phyloP scores from a whole-genome alignment of 1,140 invertebrate genomes.

The Parasteatoda tepidariorum region DNA sequence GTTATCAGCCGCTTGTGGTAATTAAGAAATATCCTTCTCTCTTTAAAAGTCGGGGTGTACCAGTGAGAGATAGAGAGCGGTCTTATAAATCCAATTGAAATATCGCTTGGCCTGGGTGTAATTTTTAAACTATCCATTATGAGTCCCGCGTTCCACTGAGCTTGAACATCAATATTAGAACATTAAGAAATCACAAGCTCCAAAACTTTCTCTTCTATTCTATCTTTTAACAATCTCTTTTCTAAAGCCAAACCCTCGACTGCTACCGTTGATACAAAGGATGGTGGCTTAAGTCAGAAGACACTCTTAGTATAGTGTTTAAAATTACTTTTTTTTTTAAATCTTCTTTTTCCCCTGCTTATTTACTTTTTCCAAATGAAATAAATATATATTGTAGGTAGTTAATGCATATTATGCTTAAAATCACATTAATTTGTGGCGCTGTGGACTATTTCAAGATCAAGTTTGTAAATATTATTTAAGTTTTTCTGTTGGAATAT shows the following conservation, averaged over 20 bases:
- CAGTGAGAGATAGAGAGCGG: slow-evolving; percentile 4
- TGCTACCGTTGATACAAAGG: not conserved
- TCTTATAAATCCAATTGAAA: slow-evolving; percentile 46
- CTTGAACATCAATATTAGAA: slow-evolving; percentile 55
- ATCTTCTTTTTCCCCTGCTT: too few species aligned
- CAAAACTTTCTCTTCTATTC: slow-evolving; percentile 53
- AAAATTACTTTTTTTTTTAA: too few species aligned
- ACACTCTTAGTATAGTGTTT: too few species aligned
- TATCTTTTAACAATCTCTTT: slow-evolving; percentile 58
- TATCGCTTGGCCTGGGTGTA: slow-evolving; percentile 41
- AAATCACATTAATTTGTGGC: too few species aligned
- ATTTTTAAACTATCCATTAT: slow-evolving; percentile 60
- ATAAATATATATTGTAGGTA: too few species aligned
- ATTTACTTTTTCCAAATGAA: too few species aligned
- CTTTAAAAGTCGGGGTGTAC: slow-evolving; percentile 20
- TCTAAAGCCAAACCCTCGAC: not conserved
- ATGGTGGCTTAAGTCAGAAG: not conserved
- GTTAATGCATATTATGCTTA: too few species aligned
- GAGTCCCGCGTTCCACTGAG: slow-evolving; percentile 8
- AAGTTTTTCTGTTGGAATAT: too few species aligned
- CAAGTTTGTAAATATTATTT: too few species aligned
- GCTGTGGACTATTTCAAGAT: too few species aligned
- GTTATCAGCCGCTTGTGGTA: slow-evolving; percentile 10
- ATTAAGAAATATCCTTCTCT: slow-evolving; percentile 43
- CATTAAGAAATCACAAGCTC: slow-evolving; percentile 58